phyloP scores from a whole-genome alignment of 1,140 invertebrate species.

The Drosophila carrolli region DNA sequence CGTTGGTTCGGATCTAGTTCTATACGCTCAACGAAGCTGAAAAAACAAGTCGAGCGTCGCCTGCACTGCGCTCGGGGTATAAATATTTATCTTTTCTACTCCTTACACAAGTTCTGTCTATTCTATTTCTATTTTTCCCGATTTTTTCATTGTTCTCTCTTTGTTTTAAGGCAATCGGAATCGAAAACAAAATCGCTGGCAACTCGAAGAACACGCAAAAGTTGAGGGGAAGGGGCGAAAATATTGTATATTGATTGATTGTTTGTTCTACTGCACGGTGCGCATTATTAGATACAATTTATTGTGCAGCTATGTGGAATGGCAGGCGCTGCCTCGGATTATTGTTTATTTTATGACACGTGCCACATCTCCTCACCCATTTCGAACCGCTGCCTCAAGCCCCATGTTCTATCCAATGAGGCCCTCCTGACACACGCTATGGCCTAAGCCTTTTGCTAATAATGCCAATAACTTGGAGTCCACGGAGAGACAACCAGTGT shows the following conservation, averaged over 20 bases:
- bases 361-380: constrained; percentile 38
- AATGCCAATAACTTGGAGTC: constrained; percentile 69
- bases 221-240: constrained; percentile 50
- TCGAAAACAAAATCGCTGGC: constrained; percentile 50
- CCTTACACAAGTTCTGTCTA: constrained; percentile 47
- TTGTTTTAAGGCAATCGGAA: constrained; percentile 79
- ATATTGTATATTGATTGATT: constrained; percentile 83
- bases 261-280: constrained; percentile 77
- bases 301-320: constrained; percentile 80
- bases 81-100: constrained; percentile 77
- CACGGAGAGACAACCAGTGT: constrained; percentile 15
- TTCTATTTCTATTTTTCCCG: constrained; percentile 27
- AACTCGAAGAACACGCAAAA: constrained; percentile 9
- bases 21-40: constrained; percentile 81
- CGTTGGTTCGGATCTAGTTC: constrained; percentile 42
- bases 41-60: constrained; percentile 82
- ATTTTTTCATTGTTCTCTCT: constrained; percentile 36
- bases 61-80: constrained; percentile 79
- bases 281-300: constrained; percentile 82
- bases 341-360: constrained; percentile 82
- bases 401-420: constrained; percentile 9
- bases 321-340: constrained; percentile 74
- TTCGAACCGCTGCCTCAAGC: constrained; percentile 11
- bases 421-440: constrained; percentile 66
- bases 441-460: constrained; percentile 78